Base-by-base conservation (phyloP, 2,797 vertebrate genomes). In the Arrhamphus sclerolepis region DNA sequence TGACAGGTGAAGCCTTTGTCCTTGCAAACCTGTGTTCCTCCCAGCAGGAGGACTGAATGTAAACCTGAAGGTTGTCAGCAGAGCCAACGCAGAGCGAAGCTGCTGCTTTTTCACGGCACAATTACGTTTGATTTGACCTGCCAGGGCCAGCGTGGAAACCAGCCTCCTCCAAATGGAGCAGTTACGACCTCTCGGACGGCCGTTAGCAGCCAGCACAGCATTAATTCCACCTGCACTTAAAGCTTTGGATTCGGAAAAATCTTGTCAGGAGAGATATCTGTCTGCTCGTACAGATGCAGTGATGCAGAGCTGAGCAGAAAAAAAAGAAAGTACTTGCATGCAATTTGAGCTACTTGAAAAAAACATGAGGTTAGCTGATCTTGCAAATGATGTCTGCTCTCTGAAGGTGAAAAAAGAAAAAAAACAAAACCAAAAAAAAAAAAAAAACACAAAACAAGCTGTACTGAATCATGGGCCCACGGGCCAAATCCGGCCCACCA, bases 1-100 rank as follows among this genome's bases (percentile, higher is more conserved):
- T 94, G 93, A 94, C 93, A 94, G 93, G 92, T 93, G 91, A 93
- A 92, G 91, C 85, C 90, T 91, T 92, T 94, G 93, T 92, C 93
- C 93, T 93, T 94, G 92, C 87, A 87, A 90, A 89, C 70, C 84
- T 83, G 80, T 88, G 91, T 90, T 92, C 89, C 89, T 93, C 92
- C 82, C 93, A 93, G 93, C 91, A 92, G 93, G 92, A 90, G 90
- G 86, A 90, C 72, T 83, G 88, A 91, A 92, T 89, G 90, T 89
- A 91, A 92, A 92, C 81, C 90, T 76, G 87, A 84, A 87, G 87
- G 81, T 89, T 92, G 92, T 93, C 92, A 93, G 90, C 84, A 72
- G 66, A 54, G 87, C 81, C 83, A 86, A 85, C 76, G 82, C 89
- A 87, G 89, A 88, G 84, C 83, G 26, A 76, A 77, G 83, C 70